Conservation (phyloP, 2,888 invertebrate species). For the Philonicus albiceps region DNA sequence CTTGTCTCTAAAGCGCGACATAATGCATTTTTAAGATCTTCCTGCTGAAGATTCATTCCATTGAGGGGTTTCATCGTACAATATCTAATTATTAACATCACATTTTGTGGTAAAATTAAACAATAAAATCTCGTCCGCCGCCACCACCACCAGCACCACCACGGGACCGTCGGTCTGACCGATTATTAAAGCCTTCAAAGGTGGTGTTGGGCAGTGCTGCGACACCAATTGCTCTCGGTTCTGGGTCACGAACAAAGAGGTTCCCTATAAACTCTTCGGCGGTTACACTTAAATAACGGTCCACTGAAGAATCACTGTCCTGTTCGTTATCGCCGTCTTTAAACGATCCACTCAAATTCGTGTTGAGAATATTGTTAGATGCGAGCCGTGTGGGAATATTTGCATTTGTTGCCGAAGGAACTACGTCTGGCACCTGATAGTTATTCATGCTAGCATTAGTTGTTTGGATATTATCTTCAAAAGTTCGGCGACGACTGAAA, state of each 20-base stretch:
- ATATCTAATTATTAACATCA: slow-evolving; percentile 35
- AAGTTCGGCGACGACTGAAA: slow-evolving; percentile 50
- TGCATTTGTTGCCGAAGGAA: slow-evolving; percentile 8
- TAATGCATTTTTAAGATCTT: not conserved
- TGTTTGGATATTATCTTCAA: slow-evolving; percentile 50
- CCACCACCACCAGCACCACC: not conserved
- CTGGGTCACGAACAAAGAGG: slow-evolving; percentile 60
- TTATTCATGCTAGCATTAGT: not conserved
- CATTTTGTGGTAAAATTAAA: slow-evolving; percentile 33
- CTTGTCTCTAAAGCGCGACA: not conserved
- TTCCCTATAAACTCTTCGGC: too few species aligned
- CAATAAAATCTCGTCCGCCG: slow-evolving; percentile 26
- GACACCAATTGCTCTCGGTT: slow-evolving; percentile 60
- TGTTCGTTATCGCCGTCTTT: slow-evolving; percentile 52
- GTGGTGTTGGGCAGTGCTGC: slow-evolving; percentile 59
- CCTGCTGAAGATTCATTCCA: not conserved
- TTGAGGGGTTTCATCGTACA: not conserved
- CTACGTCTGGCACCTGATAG: not conserved
- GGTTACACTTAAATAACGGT: too few species aligned
- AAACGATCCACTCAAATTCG: slow-evolving; percentile 63
- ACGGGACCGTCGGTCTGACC: not conserved
- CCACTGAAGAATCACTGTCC: too few species aligned
- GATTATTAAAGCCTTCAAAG: not conserved
- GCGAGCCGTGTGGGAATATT: slow-evolving; percentile 45
- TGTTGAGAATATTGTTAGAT: slow-evolving; percentile 63